These are phyloP conservation scores for Cyrtodaria siliqua DNA, from an alignment of 2,888 invertebrate genomes.

Conservation along the genomic window DNA sequence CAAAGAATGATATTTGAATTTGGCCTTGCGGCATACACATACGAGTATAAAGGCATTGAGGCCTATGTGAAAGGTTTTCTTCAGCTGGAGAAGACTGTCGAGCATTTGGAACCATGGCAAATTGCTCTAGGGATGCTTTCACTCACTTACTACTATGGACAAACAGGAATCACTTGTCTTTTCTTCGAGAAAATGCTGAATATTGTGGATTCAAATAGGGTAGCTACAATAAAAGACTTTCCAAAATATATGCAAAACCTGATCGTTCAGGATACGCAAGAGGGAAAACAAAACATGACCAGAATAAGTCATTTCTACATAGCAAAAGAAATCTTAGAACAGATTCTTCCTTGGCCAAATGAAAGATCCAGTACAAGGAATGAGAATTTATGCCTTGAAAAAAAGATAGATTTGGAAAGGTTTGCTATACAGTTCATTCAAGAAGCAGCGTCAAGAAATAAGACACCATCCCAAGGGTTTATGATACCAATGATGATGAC, in stretches of 20 bases:
- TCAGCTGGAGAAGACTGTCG: slow-evolving; percentile 25
- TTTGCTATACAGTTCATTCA: slow-evolving; percentile 61
- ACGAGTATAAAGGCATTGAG: slow-evolving; percentile 62
- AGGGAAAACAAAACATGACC: slow-evolving; percentile 39
- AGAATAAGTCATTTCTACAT: slow-evolving; percentile 61
- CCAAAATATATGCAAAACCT: slow-evolving; percentile 52
- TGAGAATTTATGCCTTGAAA: slow-evolving; percentile 38
- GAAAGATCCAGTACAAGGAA: not conserved
- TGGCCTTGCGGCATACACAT: slow-evolving; percentile 58
- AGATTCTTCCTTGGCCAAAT: slow-evolving; percentile 29
- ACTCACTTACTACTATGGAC: slow-evolving; percentile 66
- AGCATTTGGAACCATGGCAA: slow-evolving; percentile 48
- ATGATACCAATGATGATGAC: slow-evolving; percentile 46
- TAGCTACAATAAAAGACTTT: slow-evolving; percentile 45
- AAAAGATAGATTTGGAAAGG: slow-evolving; percentile 42
- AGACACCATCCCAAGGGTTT: slow-evolving; percentile 4
- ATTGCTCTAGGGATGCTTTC: slow-evolving; percentile 54
- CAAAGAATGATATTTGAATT: slow-evolving; percentile 54
- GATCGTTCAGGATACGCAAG: slow-evolving; percentile 43
- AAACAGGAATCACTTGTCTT: slow-evolving; percentile 59
- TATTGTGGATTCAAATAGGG: slow-evolving; percentile 4
- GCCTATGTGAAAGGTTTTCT: slow-evolving; percentile 65
- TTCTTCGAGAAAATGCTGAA: slow-evolving; percentile 43
- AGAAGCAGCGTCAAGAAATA: slow-evolving; percentile 36
- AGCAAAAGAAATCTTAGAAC: slow-evolving; percentile 67